Percentiles rank a stretch among this genome's conserved stretches.
Conservation (phyloP, 2,797 vertebrate genomes). For the Enteromius anoplus region DNA sequence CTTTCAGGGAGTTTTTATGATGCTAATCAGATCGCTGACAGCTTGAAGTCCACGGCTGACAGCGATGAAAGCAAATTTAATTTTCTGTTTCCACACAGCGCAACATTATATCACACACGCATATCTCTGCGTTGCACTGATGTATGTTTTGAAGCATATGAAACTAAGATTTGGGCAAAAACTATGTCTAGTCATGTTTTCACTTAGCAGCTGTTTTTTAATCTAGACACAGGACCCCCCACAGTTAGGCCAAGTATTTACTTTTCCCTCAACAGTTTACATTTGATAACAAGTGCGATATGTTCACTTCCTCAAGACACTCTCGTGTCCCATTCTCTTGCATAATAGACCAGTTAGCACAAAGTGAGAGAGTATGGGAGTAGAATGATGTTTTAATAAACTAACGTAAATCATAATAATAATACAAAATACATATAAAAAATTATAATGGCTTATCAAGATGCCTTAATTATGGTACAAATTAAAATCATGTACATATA, state of each 20-base stretch:
- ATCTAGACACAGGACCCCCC: conserved; percentile 37
- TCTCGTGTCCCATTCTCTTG: conserved; percentile 27
- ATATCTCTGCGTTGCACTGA: not conserved
- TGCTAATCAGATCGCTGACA: conserved; percentile 62
- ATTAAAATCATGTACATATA: not conserved
- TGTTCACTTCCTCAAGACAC: conserved; percentile 32
- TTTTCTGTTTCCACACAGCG: conserved; percentile 34
- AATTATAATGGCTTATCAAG: not conserved
- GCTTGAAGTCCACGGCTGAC: conserved; percentile 61
- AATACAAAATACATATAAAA: not conserved
- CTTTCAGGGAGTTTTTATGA: conserved; percentile 56
- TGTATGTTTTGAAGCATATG: conserved; percentile 8
- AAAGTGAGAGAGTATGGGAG: not conserved
- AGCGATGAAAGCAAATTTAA: conserved; percentile 26
- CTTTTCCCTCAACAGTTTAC: conserved; percentile 45
- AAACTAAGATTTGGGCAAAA: not conserved
- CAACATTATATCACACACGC: conserved; percentile 29
- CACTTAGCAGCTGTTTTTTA: conserved; percentile 33
- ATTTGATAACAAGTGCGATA: conserved; percentile 47
- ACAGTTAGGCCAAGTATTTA: conserved; percentile 40
- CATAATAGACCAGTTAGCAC: conserved; percentile 1
- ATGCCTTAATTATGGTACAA: not conserved
- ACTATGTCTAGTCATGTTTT: conserved; percentile 21
- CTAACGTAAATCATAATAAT: not conserved
- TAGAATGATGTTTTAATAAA: not conserved